These are phyloP conservation scores for Cheilosia impressa DNA, from an alignment of 2,888 invertebrate species.

Conservation along the genomic window DNA sequence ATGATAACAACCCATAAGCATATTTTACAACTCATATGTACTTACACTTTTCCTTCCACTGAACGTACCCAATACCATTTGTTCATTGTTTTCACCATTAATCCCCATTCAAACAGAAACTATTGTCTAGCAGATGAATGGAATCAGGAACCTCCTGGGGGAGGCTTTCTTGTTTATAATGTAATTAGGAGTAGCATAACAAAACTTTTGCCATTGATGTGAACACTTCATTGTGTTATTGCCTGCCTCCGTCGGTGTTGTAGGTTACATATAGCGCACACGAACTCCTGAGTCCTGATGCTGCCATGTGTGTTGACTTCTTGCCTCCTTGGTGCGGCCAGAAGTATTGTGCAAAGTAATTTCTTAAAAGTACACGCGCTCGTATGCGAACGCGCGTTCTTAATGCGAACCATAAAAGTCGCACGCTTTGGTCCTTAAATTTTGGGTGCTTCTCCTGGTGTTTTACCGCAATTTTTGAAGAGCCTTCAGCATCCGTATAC, in stretches of 20 bases:
- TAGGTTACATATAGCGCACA: constrained; percentile 26
- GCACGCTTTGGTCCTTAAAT: constrained; percentile 53
- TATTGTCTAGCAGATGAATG: constrained; percentile 52
- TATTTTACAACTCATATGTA: not conserved
- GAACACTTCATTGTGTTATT: constrained; percentile 68
- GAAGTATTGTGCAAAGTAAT: constrained; percentile 45
- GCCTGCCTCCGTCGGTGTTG: constrained; percentile 22
- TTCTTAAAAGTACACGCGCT: constrained; percentile 19
- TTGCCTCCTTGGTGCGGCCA: constrained; percentile 13
- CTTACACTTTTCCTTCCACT: not conserved
- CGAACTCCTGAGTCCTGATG: not conserved
- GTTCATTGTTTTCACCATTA: constrained; percentile 46
- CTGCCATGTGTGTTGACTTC: constrained; percentile 17
- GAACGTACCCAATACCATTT: not conserved
- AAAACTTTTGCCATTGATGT: constrained; percentile 68
- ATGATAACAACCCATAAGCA: too few relatives aligned
- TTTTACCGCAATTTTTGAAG: not conserved
- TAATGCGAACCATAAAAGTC: constrained; percentile 59
- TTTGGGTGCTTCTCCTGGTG: not conserved
- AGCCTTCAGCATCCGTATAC: not conserved
- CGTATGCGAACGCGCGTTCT: not conserved
- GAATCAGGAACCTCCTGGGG: constrained; percentile 44
- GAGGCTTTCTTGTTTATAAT: constrained; percentile 70
- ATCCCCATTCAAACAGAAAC: constrained; percentile 63
- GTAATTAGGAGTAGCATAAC: constrained; percentile 67